Evolutionary conservation across 2,113 vertebrate species (phyloP), one percentile per base, ranked within the genome.

Genomic region (Rhinichthys klamathensis): DNA sequence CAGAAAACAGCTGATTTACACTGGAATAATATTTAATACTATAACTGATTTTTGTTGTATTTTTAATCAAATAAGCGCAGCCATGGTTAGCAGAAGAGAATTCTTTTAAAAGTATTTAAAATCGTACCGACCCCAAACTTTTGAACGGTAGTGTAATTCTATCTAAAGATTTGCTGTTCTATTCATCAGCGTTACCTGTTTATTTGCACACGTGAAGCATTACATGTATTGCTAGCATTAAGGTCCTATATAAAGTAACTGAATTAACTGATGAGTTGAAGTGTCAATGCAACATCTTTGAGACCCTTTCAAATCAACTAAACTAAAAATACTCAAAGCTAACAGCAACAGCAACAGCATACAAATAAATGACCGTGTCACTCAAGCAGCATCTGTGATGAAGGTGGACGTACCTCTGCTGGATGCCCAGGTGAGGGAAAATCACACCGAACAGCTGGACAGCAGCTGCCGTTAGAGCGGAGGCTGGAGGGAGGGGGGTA

Each of bases 371-470:
- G n/a, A 38, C 16, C 46, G 23, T n/a, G 8, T 3, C 38, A 74
- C 23, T 60, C 8, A 70, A 56, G 32, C 67, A 38, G 32, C 32
- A 18, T 79, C 18, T 32, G 61, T 12, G 9, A 4, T 25, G 15
- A 27, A 15, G 6, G 1, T 25, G 38, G 21, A 65, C 23, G 2
- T 95, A 99, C 97, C 96, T 97, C 88, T 97, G 96, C 81, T 95
- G 92, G 61, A 95, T 93, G 88, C 93, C 92, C 90, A 97, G 88
- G 88, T 96, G 94, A 21, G 96, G 94, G 91, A 97, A 96, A 15
- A 96, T 88, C 38, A 93, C 92, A 82, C 97, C 98, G 84, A 99
- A 99, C 27, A 99, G 96, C 27, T 87, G 91, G 79, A 94, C 89
- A 35, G 97, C 94, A 78, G 96, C 93, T 69, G 86, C 89, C 72